Percentiles rank a stretch among this genome's conserved stretches.
Evolutionary conservation across 2,888 invertebrate species (phyloP).

Genomic region (Nymphalis c-album): DNA sequence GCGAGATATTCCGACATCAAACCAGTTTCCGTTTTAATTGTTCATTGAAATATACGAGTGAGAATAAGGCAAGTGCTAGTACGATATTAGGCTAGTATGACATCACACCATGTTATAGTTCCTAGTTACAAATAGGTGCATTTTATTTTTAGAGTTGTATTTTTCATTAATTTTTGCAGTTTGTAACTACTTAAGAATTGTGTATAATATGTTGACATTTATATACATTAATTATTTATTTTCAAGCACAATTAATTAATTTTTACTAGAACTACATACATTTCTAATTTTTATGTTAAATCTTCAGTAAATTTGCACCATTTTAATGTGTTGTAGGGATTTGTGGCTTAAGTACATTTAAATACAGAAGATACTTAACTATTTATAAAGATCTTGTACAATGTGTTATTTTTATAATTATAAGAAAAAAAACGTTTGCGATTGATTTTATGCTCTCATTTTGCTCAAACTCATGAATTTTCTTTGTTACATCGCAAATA

Average conservation of each 20-base stretch:
- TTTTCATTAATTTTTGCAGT: constrained; percentile 29
- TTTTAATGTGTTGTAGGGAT: background rate
- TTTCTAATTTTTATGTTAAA: too few species aligned
- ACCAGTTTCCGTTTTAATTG: background rate
- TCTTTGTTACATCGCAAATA: background rate
- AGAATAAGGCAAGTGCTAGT: constrained; percentile 17
- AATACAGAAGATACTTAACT: constrained; percentile 2
- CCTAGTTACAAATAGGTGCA: constrained; percentile 75
- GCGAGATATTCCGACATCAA: constrained; percentile 15
- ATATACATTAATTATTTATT: constrained; percentile 21
- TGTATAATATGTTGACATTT: constrained; percentile 23
- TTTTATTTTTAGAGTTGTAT: constrained; percentile 60
- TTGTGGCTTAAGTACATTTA: background rate
- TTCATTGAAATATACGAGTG: background rate
- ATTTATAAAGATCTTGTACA: constrained; percentile 2
- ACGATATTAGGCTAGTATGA: constrained; percentile 24
- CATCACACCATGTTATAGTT: constrained; percentile 59
- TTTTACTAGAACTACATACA: too few species aligned
- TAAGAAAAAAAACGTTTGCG: background rate
- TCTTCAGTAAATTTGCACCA: background rate
- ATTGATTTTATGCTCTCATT: constrained; percentile 21
- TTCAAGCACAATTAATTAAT: constrained; percentile 6
- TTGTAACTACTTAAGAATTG: constrained; percentile 27
- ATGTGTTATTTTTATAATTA: constrained; percentile 15
- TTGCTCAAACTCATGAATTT: constrained; percentile 25